phyloP scores from a whole-genome alignment of 2,888 invertebrate species.

The Brenthis ino region DNA sequence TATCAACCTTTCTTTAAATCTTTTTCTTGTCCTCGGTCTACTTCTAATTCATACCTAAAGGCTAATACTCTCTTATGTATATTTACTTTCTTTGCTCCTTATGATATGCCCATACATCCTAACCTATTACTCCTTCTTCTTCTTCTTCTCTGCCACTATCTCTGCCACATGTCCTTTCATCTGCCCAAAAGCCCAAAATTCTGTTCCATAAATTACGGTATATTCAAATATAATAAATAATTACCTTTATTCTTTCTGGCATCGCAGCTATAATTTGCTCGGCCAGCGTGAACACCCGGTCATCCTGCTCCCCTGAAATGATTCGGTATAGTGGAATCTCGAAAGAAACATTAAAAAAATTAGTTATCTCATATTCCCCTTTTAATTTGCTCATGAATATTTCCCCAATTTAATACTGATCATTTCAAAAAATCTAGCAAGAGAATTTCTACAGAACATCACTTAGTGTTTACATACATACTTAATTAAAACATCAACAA shows the following conservation, averaged over 20 bases:
- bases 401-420: slow-evolving; percentile 9
- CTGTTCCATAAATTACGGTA: not conserved
- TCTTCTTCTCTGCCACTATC: no score
- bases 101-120: no score
- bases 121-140: no score
- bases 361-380: not conserved
- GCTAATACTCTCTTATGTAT: no score
- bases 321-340: slow-evolving; percentile 59
- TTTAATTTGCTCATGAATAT: not conserved
- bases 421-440: not conserved
- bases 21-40: no score
- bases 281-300: slow-evolving; percentile 94
- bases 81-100: no score
- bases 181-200: no score
- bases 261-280: slow-evolving; percentile 99
- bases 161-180: no score
- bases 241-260: slow-evolving; percentile 97
- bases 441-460: slow-evolving; percentile 17
- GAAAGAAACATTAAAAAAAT: slow-evolving; percentile 27
- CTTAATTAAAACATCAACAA: slow-evolving; percentile 16
- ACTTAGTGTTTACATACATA: slow-evolving; percentile 12
- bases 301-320: slow-evolving; percentile 94
- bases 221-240: slow-evolving; percentile 18
- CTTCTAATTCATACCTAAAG: no score
- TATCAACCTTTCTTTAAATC: no score